Conservation (phyloP, 2,888 invertebrate species). For the Pheosia tremula region DNA sequence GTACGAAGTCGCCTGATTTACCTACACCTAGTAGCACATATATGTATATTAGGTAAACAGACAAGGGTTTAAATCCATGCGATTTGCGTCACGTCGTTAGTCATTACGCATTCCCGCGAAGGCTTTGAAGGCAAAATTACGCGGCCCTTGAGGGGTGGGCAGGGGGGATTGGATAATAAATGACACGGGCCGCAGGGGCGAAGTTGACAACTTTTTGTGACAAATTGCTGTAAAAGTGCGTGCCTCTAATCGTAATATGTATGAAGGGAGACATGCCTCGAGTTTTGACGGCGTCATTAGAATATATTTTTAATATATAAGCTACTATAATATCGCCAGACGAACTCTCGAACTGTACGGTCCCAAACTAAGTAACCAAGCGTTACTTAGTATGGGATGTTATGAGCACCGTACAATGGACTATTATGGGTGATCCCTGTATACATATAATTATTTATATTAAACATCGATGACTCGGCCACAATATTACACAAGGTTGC, state of each 20-base stretch:
- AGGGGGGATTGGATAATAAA: slow-evolving; percentile 66
- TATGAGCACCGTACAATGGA: too few species aligned
- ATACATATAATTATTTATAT: too few species aligned
- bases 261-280: not conserved
- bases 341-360: too few species aligned
- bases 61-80: slow-evolving; percentile 70
- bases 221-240: slow-evolving; percentile 79
- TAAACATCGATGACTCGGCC: too few species aligned
- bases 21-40: slow-evolving; percentile 23
- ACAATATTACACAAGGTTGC: too few species aligned
- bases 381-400: too few species aligned
- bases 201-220: slow-evolving; percentile 81
- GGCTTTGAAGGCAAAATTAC: slow-evolving; percentile 80
- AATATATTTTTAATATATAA: too few species aligned
- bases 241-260: slow-evolving; percentile 50
- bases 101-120: slow-evolving; percentile 80
- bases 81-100: slow-evolving; percentile 76
- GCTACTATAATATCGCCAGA: too few species aligned
- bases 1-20: slow-evolving; percentile 8
- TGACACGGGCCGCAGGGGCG: slow-evolving; percentile 64
- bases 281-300: not conserved
- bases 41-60: slow-evolving; percentile 38
- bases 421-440: too few species aligned
- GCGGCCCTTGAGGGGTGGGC: slow-evolving; percentile 69
- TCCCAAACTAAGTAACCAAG: too few species aligned